Evolutionary conservation across 2,113 vertebrate species (phyloP).

Genomic region (Rhabdomys dilectus): DNA sequence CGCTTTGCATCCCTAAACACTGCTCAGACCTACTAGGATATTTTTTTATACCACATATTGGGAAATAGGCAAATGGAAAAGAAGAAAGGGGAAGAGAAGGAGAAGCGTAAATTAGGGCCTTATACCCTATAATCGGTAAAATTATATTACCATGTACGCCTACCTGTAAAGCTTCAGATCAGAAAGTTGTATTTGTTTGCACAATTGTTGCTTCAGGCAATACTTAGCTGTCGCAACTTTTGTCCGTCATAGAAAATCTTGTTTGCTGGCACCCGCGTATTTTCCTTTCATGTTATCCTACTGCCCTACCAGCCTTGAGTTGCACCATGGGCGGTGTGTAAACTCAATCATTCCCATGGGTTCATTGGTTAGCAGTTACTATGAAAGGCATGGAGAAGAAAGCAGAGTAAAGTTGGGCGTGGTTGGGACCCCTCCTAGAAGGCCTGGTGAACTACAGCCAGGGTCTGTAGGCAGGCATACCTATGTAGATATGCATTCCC

Average conservation of each 20-base stretch:
- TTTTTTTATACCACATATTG: not conserved
- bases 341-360: not conserved
- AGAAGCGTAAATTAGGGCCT: not conserved
- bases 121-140: not conserved
- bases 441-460: not conserved
- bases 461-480: no score
- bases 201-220: not conserved
- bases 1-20: not conserved
- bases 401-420: no score
- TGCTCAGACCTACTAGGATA: not conserved
- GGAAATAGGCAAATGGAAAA: not conserved
- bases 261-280: not conserved
- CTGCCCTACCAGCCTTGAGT: not conserved
- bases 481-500: no score
- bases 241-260: not conserved
- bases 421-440: not conserved
- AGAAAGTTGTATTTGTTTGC: not conserved
- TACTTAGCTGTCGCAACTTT: not conserved
- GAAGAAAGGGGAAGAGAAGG: not conserved
- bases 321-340: not conserved
- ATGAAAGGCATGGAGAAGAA: not conserved
- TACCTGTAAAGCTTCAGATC: not conserved
- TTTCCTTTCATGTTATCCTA: not conserved
- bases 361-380: not conserved
- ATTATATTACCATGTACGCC: not conserved